A percentile compares a stretch with the other conserved stretches of the same genome.
phyloP scores from a whole-genome alignment of 23 tunicate species.

The Diplosoma virens region DNA sequence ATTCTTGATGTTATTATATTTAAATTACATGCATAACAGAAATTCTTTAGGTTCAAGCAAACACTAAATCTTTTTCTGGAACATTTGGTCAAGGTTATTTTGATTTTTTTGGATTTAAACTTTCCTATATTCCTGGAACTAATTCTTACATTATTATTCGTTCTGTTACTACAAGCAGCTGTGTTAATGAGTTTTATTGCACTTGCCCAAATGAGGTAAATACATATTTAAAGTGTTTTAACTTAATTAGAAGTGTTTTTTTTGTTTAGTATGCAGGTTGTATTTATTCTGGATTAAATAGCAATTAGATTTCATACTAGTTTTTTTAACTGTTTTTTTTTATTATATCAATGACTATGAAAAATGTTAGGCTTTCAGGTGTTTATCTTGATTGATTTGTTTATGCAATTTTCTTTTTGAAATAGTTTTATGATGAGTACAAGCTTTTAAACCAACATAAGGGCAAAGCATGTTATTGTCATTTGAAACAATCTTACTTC shows the following conservation, averaged over 20 bases:
- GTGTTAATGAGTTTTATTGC: conserved; percentile 8
- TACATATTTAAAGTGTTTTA: background rate
- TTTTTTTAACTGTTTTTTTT: background rate
- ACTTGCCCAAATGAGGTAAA: background rate
- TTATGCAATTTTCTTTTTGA: too few relatives aligned
- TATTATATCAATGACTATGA: background rate
- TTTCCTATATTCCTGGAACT: background rate
- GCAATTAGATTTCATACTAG: background rate
- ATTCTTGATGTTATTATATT: too few relatives aligned
- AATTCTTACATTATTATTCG: conserved; percentile 8
- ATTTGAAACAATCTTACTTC: too few relatives aligned
- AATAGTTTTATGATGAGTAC: too few relatives aligned
- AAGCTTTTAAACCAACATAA: too few relatives aligned
- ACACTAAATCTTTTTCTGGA: background rate
- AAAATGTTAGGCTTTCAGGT: too few relatives aligned
- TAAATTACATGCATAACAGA: too few relatives aligned
- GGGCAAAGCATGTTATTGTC: too few relatives aligned
- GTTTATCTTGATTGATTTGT: too few relatives aligned
- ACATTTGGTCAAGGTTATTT: conserved; percentile 19
- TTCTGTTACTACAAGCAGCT: conserved; percentile 3
- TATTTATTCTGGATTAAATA: background rate
- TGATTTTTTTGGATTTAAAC: conserved; percentile 25
- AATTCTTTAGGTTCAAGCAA: background rate
- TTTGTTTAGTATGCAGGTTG: background rate
- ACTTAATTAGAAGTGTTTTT: background rate